Base-by-base conservation (phyloP, 2,888 invertebrate genomes). In the Bembecia ichneumoniformis region DNA sequence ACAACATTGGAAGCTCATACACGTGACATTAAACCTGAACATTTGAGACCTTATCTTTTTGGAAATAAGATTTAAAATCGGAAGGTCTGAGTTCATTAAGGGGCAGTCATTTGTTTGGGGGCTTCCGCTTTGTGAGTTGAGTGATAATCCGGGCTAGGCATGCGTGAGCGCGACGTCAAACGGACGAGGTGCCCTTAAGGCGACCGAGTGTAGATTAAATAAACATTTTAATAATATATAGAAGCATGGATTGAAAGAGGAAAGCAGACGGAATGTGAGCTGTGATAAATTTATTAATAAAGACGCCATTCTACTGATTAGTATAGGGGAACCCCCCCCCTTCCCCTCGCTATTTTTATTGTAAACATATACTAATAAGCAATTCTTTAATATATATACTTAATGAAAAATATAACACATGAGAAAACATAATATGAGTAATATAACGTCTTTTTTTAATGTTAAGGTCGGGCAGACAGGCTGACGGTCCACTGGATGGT, bases 131-230 rank as follows among this genome's bases (percentile, higher is more conserved):
- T 75, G 74, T 73, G 64, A 49, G 54, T 44, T n/a, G 20, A 46
- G 46, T 16, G 68, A 64, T 84, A 83, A 84, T 82, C 84, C 77
- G 70, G 69, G 54, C 58, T 65, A 57, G 58, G 65, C 66, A 74
- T 82, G 84, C 82, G 74, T 62, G 73, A 58, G 64, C 77, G 78
- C 75, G 77, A 58, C 60, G 44, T 47, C 61, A 53, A 57, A 52
- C 57, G 61, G 13, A 28, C 17, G 64, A 67, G 69, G 66, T 66
- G 64, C 65, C 68, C 71, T 71, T 71, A 71, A 74, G 68, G 70
- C 69, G 68, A 60, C 60, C 55, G 48, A 47, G 56, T 57, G 57
- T 63, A 70, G 80, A 76, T 77, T 78, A 46, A 14, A 40, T 44
- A 44, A 44, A 44, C 17, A 50, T 54, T 57, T 58, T 60, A 55